These are phyloP conservation scores for Anguilla rostrata DNA, from an alignment of 2,113 vertebrate species.

Conservation along the genomic window DNA sequence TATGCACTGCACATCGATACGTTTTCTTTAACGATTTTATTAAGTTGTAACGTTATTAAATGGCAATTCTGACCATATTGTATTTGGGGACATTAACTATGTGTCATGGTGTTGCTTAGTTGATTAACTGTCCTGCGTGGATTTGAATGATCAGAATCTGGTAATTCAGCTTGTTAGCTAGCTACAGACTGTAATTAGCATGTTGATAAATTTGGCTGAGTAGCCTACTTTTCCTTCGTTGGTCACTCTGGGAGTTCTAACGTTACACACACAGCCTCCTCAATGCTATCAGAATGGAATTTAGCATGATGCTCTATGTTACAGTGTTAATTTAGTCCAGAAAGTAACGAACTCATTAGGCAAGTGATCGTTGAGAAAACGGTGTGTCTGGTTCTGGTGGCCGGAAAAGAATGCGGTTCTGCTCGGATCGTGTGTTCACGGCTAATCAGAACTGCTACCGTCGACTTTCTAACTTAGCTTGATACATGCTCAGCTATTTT, in stretches of 20 bases:
- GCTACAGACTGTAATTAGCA: too few species aligned
- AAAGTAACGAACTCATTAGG: background rate
- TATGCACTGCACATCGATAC: background rate
- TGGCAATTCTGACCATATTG: background rate
- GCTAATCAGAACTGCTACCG: background rate
- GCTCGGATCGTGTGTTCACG: background rate
- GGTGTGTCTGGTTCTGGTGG: background rate
- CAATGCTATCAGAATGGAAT: background rate
- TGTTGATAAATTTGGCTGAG: too few species aligned
- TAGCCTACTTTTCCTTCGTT: too few species aligned
- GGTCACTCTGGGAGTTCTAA: background rate
- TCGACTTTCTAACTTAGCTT: background rate
- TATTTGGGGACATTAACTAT: background rate
- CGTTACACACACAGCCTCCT: background rate
- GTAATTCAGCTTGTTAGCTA: too few species aligned
- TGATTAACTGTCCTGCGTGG: background rate
- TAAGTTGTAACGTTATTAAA: background rate
- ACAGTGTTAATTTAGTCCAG: background rate
- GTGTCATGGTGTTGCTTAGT: background rate
- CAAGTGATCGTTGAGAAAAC: background rate
- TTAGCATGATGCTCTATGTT: background rate
- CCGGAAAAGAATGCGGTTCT: too few species aligned
- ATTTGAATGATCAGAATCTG: background rate
- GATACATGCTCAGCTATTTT: conserved; percentile 44
- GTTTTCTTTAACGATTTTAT: background rate